Percentiles rank a stretch among this genome's conserved stretches.
These are phyloP conservation scores for Danaus melanippus DNA, from an alignment of 1,140 invertebrate genomes.

Conservation along the genomic window DNA sequence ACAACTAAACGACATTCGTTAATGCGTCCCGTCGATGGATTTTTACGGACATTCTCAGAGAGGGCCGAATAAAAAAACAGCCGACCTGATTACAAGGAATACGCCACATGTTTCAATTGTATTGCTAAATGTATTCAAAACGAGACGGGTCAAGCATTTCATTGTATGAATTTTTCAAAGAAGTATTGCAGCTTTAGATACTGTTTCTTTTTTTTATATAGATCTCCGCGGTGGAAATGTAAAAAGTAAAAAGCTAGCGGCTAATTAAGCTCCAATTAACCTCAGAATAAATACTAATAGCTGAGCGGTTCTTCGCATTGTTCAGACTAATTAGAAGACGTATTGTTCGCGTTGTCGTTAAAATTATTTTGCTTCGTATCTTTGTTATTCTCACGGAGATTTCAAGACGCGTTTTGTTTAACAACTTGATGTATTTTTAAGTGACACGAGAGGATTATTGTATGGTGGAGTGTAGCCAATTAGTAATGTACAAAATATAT, in stretches of 20 bases:
- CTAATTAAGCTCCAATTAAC: slow-evolving; percentile 5
- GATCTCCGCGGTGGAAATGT: not conserved
- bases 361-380: slow-evolving; percentile 14
- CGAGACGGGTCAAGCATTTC: slow-evolving; percentile 10
- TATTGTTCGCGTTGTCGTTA: not conserved
- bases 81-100: slow-evolving; percentile 33
- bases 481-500: slow-evolving; percentile 29
- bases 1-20: slow-evolving; percentile 66
- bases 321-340: too few species aligned
- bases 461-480: slow-evolving; percentile 40
- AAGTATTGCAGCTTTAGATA: slow-evolving; percentile 1
- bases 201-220: not conserved
- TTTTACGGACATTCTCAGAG: slow-evolving; percentile 56
- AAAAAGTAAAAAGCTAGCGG: slow-evolving; percentile 5
- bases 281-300: slow-evolving; percentile 5
- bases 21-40: slow-evolving; percentile 54
- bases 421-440: slow-evolving; percentile 57
- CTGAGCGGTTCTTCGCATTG: too few species aligned
- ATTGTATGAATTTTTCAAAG: slow-evolving; percentile 2
- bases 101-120: slow-evolving; percentile 32
- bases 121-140: slow-evolving; percentile 21
- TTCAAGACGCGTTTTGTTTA: slow-evolving; percentile 34
- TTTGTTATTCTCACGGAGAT: slow-evolving; percentile 25
- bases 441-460: slow-evolving; percentile 39
- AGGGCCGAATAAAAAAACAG: slow-evolving; percentile 30